Conservation (phyloP, 1,140 invertebrate species). For the Platyscapa corneri region DNA sequence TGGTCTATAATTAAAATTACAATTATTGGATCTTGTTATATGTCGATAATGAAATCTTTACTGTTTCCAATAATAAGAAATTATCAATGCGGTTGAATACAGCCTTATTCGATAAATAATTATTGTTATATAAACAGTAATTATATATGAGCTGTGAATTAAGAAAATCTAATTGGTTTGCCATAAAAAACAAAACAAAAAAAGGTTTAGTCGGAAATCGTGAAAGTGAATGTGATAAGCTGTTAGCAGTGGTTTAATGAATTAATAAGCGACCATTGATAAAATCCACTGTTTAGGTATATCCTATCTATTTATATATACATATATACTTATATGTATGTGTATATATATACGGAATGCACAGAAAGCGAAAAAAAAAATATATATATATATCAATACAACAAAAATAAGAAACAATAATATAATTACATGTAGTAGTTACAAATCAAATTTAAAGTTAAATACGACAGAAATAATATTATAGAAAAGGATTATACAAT, state of each 20-base stretch:
- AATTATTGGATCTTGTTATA: constrained; percentile 29
- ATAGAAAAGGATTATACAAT: constrained; percentile 51
- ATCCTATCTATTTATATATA: constrained; percentile 58
- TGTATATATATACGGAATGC: constrained; percentile 51
- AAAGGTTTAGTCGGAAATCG: constrained; percentile 51
- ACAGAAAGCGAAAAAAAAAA: constrained; percentile 54
- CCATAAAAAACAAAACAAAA: too few species aligned
- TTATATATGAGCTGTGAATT: constrained; percentile 44
- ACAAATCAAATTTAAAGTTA: constrained; percentile 45
- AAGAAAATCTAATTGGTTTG: constrained; percentile 50
- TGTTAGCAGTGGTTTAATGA: constrained; percentile 56
- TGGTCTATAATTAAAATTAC: constrained; percentile 31
- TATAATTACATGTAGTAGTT: constrained; percentile 47
- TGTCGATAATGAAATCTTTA: constrained; percentile 14
- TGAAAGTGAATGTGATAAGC: constrained; percentile 64
- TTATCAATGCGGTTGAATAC: constrained; percentile 7
- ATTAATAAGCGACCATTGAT: constrained; percentile 56
- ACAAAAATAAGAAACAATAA: constrained; percentile 61
- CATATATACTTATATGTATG: constrained; percentile 55
- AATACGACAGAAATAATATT: constrained; percentile 52
- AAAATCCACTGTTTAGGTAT: constrained; percentile 59
- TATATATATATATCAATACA: constrained; percentile 47
- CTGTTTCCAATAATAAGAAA: constrained; percentile 31
- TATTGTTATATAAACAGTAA: constrained; percentile 34
- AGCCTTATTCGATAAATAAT: constrained; percentile 43